These are phyloP conservation scores for Lamellibrachia satsuma DNA, from an alignment of 2,888 invertebrate genomes.

Conservation along the genomic window DNA sequence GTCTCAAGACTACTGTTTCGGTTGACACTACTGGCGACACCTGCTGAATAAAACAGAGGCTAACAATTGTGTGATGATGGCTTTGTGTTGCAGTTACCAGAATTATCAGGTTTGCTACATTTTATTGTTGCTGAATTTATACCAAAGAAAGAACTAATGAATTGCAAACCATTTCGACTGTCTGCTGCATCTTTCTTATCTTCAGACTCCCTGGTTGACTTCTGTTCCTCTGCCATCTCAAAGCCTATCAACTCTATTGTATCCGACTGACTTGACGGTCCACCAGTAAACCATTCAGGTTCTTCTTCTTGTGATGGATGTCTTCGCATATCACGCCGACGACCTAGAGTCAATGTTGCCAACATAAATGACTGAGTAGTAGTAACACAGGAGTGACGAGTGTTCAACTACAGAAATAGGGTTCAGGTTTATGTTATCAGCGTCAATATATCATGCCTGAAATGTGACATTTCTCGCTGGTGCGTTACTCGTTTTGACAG, in stretches of 20 bases:
- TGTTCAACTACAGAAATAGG: no score
- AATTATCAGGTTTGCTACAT: background rate
- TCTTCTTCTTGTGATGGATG: conserved; percentile 72
- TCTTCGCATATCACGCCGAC: background rate
- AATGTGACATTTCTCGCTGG: no score
- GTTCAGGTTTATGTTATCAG: no score
- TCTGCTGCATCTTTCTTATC: background rate
- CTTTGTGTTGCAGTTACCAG: no score
- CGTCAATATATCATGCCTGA: no score
- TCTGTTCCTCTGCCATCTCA: conserved; percentile 71
- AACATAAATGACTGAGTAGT: background rate
- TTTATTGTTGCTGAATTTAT: background rate
- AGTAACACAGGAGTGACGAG: no score
- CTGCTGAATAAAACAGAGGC: background rate
- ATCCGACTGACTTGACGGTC: conserved; percentile 89
- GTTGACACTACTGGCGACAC: conserved; percentile 44
- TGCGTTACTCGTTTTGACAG: no score
- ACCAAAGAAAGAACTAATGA: background rate
- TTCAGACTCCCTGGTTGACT: background rate
- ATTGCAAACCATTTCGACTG: background rate
- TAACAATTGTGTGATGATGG: background rate
- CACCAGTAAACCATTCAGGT: conserved; percentile 87
- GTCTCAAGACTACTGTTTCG: conserved; percentile 57
- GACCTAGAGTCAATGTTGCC: background rate
- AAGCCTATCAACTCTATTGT: conserved; percentile 94